These are phyloP conservation scores for Hyperopisus bebe DNA, from an alignment of 2,113 vertebrate species.

Conservation along the genomic window DNA sequence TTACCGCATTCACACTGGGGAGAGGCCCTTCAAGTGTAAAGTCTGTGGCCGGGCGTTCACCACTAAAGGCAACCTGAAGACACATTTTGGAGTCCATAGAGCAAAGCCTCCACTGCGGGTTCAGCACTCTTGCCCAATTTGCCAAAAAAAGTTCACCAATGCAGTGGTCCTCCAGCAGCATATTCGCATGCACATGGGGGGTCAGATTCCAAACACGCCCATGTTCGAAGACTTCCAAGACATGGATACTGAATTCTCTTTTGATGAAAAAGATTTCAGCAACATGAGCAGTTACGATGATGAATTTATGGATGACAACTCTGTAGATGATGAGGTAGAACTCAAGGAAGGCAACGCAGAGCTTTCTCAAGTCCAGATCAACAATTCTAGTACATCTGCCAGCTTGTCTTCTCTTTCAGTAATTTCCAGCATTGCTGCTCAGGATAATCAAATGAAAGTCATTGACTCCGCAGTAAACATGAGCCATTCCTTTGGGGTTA, in stretches of 20 bases:
- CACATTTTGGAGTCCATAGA: constrained; percentile 87
- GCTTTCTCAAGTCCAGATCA: constrained; percentile 57
- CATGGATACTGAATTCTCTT: constrained; percentile 66
- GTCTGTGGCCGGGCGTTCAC: constrained; percentile 94
- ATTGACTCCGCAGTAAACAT: constrained; percentile 74
- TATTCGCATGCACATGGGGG: constrained; percentile 95
- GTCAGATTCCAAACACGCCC: constrained; percentile 77
- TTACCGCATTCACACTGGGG: constrained; percentile 92
- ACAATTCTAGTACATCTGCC: constrained; percentile 64
- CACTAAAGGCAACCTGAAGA: constrained; percentile 97
- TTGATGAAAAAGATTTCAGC: constrained; percentile 69
- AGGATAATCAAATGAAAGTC: constrained; percentile 87
- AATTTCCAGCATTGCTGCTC: constrained; percentile 76
- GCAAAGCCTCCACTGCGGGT: constrained; percentile 83
- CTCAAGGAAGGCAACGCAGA: constrained; percentile 56
- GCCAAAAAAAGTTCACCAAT: constrained; percentile 97
- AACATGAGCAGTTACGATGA: constrained; percentile 74
- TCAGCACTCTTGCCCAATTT: constrained; percentile 95
- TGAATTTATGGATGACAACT: constrained; percentile 78
- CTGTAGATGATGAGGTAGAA: constrained; percentile 79
- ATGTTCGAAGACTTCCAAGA: constrained; percentile 70
- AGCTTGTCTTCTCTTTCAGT: constrained; percentile 64
- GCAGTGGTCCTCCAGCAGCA: constrained; percentile 94
- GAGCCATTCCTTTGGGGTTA: constrained; percentile 63
- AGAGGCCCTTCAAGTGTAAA: constrained; percentile 94